Evolutionary conservation across 1,140 invertebrate genomes (phyloP), one percentile per base, ranked within the genome.

Genomic region (Pygmarrhopalites habei): DNA sequence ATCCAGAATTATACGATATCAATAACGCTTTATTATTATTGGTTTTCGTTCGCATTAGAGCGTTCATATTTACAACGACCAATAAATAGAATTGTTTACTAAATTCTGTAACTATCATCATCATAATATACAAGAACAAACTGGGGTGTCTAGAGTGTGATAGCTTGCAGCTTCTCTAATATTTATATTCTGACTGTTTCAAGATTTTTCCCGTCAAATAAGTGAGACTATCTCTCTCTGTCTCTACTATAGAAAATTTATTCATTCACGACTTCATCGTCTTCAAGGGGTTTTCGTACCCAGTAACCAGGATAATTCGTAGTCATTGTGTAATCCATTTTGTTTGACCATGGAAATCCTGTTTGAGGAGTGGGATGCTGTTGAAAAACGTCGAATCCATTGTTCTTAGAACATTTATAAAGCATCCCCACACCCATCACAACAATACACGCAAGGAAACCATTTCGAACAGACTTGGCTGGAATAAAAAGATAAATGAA

Each of bases 231-330:
- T 56, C 29, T 65, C 39, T 21, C 49, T 43, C 2, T 41, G 23
- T 23, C 61, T 58, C 19, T 65, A 51, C 39, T 35, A 5, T 7
- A 35, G 5, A 7, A 35, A 35, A 35, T 35, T 35, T 7, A 7
- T 35, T 52, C 28, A 49, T 23, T 52, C 14, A 23, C 25, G 19
- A 25, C n/a, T n/a, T 47, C n/a, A 47, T n/a, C 28, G 2, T 52
- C 49, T 23, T 52, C 28, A 28, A 26, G 49, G 10, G 23, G 49
- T 1, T 46, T 46, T 60, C 57, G 51, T 1, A 44, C 55, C 65
- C 65, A 67, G 35, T 62, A 62, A 21, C 65, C 55, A 7, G 35
- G 55, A 12, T 44, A 3, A 4, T 19, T 21, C 25, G 26, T 15
- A 4, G 12, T 15, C 5, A 62, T 17, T 4, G 57, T 63, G 35